These are phyloP conservation scores for Megalops atlanticus DNA, from an alignment of 2,113 vertebrate genomes.

Conservation along the genomic window DNA sequence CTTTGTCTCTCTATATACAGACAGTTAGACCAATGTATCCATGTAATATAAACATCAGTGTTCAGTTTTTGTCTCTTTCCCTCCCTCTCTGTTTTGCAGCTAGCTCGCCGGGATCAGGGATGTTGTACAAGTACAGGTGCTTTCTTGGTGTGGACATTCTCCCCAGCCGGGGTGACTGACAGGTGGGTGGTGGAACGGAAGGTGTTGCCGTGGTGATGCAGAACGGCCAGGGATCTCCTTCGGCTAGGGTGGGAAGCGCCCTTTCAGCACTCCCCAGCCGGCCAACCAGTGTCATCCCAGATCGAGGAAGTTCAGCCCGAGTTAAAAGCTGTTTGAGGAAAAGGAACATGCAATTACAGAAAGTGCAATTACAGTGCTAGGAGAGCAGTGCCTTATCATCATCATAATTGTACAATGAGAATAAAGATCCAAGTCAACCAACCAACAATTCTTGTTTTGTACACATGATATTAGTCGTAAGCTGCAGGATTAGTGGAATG, in stretches of 20 bases:
- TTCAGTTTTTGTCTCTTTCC: too few species aligned
- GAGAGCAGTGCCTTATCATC: not conserved
- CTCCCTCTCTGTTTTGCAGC: not conserved
- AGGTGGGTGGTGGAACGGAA: constrained; percentile 20
- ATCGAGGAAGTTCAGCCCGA: not conserved
- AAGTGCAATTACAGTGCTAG: not conserved
- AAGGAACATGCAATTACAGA: not conserved
- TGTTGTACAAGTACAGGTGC: constrained; percentile 27
- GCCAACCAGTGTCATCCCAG: not conserved
- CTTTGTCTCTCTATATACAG: too few species aligned
- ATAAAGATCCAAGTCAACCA: not conserved
- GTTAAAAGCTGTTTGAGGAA: not conserved
- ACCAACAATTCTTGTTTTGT: too few species aligned
- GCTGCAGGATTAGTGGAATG: too few species aligned
- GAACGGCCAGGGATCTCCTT: not conserved
- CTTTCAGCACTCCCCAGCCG: not conserved
- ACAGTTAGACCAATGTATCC: too few species aligned
- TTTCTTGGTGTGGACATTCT: constrained; percentile 16
- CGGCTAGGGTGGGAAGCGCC: not conserved
- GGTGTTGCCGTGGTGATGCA: constrained; percentile 28
- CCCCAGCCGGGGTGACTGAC: constrained; percentile 14
- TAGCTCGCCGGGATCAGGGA: constrained; percentile 21
- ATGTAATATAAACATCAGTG: too few species aligned
- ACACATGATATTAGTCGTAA: too few species aligned
- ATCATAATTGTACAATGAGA: constrained; percentile 1